These are phyloP conservation scores for Tokudaia tokunoshimensis DNA, from an alignment of 2,797 vertebrate genomes.

Conservation along the genomic window DNA sequence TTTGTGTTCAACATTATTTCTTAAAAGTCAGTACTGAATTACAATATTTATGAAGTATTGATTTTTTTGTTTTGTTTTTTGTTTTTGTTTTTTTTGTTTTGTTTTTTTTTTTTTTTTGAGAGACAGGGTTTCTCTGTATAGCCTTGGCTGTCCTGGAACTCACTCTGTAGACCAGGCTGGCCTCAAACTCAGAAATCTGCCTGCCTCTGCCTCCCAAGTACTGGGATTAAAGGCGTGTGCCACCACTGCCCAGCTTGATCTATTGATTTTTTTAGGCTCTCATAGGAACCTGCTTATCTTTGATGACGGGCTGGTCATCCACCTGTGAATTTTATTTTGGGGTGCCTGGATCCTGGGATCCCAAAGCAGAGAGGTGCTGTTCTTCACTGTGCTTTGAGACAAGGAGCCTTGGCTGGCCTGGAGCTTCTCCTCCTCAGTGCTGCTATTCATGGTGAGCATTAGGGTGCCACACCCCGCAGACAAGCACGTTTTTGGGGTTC, in stretches of 20 bases:
- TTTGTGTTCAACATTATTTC: background rate
- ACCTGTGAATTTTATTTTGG: background rate
- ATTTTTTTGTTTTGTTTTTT: no score
- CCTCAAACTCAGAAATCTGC: no score
- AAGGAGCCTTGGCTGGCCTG: background rate
- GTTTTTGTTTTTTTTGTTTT: no score
- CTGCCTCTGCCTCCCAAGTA: no score
- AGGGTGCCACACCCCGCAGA: background rate
- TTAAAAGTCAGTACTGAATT: conserved; percentile 4
- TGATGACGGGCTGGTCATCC: background rate
- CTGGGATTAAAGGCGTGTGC: no score
- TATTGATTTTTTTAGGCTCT: conserved; percentile 7
- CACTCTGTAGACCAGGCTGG: no score
- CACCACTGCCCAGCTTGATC: background rate
- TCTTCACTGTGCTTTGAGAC: background rate
- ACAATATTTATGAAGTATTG: background rate
- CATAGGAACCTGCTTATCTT: background rate
- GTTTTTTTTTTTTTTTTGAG: no score
- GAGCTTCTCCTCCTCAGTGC: background rate
- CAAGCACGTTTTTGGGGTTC: no score
- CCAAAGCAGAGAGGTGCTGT: background rate
- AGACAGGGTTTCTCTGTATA: no score
- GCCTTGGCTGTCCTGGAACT: no score
- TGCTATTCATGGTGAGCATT: background rate
- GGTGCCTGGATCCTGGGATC: background rate